Evolutionary conservation across 2,113 vertebrate genomes (phyloP).

Genomic region (Thamnaconus septentrionalis): DNA sequence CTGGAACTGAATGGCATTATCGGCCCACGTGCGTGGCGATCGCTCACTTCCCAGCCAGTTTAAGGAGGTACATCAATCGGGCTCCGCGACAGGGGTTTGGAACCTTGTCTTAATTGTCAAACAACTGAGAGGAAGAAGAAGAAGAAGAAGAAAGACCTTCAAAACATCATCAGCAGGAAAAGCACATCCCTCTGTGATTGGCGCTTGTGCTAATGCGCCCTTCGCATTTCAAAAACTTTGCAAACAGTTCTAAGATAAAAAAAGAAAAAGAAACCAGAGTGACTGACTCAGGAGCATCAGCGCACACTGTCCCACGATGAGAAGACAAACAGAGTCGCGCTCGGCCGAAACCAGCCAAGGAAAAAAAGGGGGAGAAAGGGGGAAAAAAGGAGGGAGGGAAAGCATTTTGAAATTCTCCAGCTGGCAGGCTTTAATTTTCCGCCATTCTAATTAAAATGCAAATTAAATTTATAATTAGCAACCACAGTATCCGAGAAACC

Average conservation of each 20-base stretch:
- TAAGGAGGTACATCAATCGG: constrained; percentile 50
- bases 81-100: constrained; percentile 41
- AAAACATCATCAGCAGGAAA: too few relatives aligned
- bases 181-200: too few relatives aligned
- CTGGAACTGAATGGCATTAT: constrained; percentile 69
- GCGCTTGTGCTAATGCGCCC: too few relatives aligned
- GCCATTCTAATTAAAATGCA: constrained; percentile 99
- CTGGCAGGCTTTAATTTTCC: constrained; percentile 99
- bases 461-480: constrained; percentile 99
- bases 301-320: constrained; percentile 35
- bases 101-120: constrained; percentile 43
- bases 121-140: neutral
- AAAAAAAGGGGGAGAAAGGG: constrained; percentile 35
- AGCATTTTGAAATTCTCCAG: constrained; percentile 99
- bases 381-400: constrained; percentile 60
- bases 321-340: constrained; percentile 56
- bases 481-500: constrained; percentile 97
- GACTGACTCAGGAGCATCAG: constrained; percentile 50
- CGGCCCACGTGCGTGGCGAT: constrained; percentile 73
- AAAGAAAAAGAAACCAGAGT: neutral
- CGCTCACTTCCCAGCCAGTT: constrained; percentile 49
- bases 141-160: neutral
- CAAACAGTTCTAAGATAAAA: constrained; percentile 25
- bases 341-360: constrained; percentile 71
- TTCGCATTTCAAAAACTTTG: constrained; percentile 14